Evolutionary conservation across 2,888 invertebrate species (phyloP), one percentile per base, ranked within the genome.

Genomic region (Stenichneumon culpator): DNA sequence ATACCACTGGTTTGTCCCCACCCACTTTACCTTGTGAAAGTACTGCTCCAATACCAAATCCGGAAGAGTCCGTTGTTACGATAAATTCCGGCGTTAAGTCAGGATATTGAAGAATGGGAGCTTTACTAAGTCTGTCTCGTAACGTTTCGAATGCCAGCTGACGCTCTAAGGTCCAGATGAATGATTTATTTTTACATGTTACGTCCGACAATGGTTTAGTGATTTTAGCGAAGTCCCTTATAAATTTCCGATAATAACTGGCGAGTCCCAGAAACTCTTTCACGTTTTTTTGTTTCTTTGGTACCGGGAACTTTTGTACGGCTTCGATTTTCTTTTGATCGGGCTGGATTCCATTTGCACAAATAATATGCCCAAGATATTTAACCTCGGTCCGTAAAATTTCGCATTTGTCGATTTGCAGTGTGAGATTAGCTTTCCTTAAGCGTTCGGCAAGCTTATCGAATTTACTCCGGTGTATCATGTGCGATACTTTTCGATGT

Each of bases 331-430:
- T 84, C 47, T 44, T 50, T 0, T 78, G 81, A 36, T 84, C 78
- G 0, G 83, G 83, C 44, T 65, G 79, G 0, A 80, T 16, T 7
- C 79, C 83, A 9, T 79, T 70, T 11, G 57, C 44, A 2, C 69
- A 70, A 14, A 84, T 84, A 14, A 75, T 14, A 32, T 84, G 84
- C 14, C 80, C 84, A 7, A 81, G 25, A 6, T 84, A 84, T 4
- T 60, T 22, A 7, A 81, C 81, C n/a, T 84, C 81, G 2, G 52
- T 67, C 7, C 79, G 22, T 0, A 74, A 50, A 50, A 85, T 82
- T 22, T 79, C 44, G 67, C 81, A 84, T 69, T 84, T 81, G 22
- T 81, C 77, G 0, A 72, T 32, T 60, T 82, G 84, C 0, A 83
- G 19, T 6, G 36, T 74, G n/a, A 84, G 47, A 25, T 77, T 80